Evolutionary conservation across 2,113 vertebrate species (phyloP), one percentile per base, ranked within the genome.

Genomic region (Thomomys bottae): DNA sequence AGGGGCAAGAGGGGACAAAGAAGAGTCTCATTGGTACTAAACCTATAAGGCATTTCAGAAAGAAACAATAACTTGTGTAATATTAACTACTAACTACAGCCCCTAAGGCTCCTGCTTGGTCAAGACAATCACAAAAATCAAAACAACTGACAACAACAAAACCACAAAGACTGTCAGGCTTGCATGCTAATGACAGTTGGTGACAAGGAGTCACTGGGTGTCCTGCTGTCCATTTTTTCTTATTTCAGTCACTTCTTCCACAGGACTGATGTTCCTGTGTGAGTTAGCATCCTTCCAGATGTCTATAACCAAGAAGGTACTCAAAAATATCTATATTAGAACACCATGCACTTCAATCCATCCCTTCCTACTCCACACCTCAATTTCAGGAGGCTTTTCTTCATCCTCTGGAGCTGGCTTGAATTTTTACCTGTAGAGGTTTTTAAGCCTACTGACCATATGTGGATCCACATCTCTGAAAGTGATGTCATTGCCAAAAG

Each of bases 191-290:
- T 97, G 94, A 95, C 94, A 91, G 92, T 83, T 77, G 34, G 93
- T 95, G 97, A 98, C 97, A 98, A 98, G 97, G 96, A 97, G 96
- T 97, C 96, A 84, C 0, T 96, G 95, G 97, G 97, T 97, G 97
- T 97, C 95, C 75, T 72, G 83, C 77, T 96, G 95, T 68, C 96
- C 95, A 91, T 96, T 97, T 61, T 96, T 97, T 96, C 97, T 98
- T 97, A 97, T 96, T 96, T 97, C 0, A 70, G 90, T 97, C 96
- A 97, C 94, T 95, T 98, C 97, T 96, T 45, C 90, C 82, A 96
- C 88, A 96, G 97, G 96, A 97, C 92, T 96, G 95, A 94, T 96
- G 96, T 92, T 94, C 63, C 78, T 71, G 64, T 64, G 0, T 42
- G 96, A 96, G 97, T 97, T 95, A 97, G 95, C 96, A 95, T 96